Conservation (phyloP, 1,140 invertebrate genomes). For the Solen grandis region DNA sequence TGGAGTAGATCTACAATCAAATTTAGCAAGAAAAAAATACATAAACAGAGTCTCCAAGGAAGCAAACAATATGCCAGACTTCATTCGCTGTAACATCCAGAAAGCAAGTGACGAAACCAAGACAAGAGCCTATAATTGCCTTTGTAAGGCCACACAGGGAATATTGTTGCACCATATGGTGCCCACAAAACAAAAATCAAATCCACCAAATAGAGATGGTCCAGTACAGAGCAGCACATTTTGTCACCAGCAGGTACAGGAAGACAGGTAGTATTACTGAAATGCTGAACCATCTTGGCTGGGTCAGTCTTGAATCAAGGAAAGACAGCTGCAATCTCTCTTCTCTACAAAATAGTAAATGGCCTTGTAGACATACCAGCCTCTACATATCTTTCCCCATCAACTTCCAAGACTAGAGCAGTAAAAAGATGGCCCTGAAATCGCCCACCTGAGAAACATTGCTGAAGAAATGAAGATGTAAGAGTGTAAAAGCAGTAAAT, state of each 20-base stretch:
- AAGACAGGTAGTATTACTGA: constrained; percentile 13
- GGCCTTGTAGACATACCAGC: too few relatives aligned
- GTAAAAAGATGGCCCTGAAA: too few relatives aligned
- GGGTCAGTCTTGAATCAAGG: constrained; percentile 4
- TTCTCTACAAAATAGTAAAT: constrained; percentile 8
- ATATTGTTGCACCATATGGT: constrained; percentile 21
- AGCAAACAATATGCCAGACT: not conserved
- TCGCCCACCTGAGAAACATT: too few relatives aligned
- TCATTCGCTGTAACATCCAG: not conserved
- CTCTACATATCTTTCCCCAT: too few relatives aligned
- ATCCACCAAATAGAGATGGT: constrained; percentile 15
- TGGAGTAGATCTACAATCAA: not conserved
- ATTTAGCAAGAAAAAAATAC: not conserved
- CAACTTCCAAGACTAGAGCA: too few relatives aligned
- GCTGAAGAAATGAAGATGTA: too few relatives aligned
- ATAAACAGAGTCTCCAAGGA: not conserved
- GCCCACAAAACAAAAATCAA: not conserved
- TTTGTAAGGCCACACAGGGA: constrained; percentile 1
- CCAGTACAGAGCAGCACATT: constrained; percentile 26
- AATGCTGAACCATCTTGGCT: constrained; percentile 19
- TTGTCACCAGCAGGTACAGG: not conserved
- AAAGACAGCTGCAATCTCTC: not conserved
- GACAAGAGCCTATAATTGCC: not conserved
- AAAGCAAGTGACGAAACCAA: not conserved
- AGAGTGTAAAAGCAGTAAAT: too few relatives aligned